Evolutionary conservation across 1,140 invertebrate species (phyloP).

Genomic region (Lepidostoma basale): DNA sequence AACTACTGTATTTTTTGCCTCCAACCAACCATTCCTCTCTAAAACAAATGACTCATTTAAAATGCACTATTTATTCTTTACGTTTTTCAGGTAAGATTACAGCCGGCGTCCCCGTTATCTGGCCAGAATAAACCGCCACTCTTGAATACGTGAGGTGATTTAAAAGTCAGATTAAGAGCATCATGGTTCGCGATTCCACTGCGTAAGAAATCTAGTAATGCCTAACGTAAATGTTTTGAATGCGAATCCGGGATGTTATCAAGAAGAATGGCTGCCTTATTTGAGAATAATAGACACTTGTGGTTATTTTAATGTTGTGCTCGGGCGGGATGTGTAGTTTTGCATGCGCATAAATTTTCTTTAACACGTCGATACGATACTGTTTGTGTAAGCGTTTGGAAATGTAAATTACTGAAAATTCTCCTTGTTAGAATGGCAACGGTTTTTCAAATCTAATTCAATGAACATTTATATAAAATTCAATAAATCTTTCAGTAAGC

Average conservation of each 20-base stretch:
- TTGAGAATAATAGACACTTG: slow-evolving; percentile 6
- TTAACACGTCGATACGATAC: no score
- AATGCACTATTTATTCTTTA: neutral
- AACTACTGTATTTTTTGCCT: no score
- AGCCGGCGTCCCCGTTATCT: neutral
- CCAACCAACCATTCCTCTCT: no score
- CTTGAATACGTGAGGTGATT: slow-evolving; percentile 37
- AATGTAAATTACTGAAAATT: no score
- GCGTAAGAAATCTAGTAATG: neutral
- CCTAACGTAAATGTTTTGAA: slow-evolving; percentile 7
- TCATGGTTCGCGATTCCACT: neutral
- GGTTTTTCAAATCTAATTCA: no score
- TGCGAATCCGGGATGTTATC: neutral
- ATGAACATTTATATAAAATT: no score
- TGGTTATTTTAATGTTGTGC: neutral
- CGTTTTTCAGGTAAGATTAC: neutral
- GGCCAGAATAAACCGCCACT: neutral
- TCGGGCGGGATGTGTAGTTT: neutral
- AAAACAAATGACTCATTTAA: neutral
- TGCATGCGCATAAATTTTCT: neutral
- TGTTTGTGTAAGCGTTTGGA: no score
- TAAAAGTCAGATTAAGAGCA: slow-evolving; percentile 41
- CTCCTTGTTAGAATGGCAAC: no score
- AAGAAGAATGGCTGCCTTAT: slow-evolving; percentile 3
- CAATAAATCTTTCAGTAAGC: no score